These are phyloP conservation scores for Prolemur simus DNA, from an alignment of 2,113 vertebrate genomes.

Conservation along the genomic window DNA sequence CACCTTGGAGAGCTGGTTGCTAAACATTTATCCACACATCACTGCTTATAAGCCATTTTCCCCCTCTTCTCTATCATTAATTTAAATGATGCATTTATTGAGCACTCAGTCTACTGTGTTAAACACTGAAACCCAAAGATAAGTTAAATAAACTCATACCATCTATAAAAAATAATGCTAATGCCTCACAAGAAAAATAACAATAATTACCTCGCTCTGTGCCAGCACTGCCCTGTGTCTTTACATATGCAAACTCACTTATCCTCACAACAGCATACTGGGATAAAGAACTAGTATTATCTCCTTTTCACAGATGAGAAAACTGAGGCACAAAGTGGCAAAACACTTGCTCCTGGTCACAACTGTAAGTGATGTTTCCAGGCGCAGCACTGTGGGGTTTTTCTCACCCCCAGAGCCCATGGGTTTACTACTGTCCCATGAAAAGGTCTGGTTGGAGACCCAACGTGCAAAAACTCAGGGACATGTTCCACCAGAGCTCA, in stretches of 20 bases:
- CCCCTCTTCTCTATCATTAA: not conserved
- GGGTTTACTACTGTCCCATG: not conserved
- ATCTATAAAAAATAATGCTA: not conserved
- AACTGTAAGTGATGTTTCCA: not conserved
- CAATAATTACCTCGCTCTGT: not conserved
- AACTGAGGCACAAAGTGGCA: not conserved
- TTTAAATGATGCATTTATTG: not conserved
- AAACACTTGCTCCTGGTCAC: not conserved
- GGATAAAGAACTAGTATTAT: not conserved
- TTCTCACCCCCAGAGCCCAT: not conserved
- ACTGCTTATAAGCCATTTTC: not conserved
- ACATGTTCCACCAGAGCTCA: not conserved
- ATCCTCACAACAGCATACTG: not conserved
- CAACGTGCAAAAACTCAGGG: not conserved
- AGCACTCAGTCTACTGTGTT: not conserved
- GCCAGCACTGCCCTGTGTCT: not conserved
- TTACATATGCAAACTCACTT: not conserved
- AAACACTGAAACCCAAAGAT: not conserved
- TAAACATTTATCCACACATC: not conserved
- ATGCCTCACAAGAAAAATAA: not conserved
- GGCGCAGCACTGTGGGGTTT: not conserved
- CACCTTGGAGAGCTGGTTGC: accelerated
- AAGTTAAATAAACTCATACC: not conserved
- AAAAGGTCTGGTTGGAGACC: not conserved
- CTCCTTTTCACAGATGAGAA: not conserved